Evolutionary conservation across 2,113 vertebrate species (phyloP).

Genomic region (Trachemys scripta): DNA sequence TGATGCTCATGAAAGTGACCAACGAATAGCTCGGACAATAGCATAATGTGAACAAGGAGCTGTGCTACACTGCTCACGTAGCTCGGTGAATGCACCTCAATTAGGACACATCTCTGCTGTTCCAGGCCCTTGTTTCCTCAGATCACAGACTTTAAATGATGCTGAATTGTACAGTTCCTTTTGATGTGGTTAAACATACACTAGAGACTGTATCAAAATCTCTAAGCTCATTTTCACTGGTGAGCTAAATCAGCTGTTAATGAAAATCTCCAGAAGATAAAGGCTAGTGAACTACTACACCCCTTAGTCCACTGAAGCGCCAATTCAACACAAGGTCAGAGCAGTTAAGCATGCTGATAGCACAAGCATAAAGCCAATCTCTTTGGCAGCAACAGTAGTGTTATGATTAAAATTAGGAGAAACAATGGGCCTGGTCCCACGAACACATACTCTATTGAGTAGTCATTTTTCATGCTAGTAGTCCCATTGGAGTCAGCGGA

Average conservation of each 20-base stretch:
- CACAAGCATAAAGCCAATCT: not conserved
- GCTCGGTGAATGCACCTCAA: not conserved
- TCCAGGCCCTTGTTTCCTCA: not conserved
- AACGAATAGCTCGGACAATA: not conserved
- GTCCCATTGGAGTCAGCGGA: not conserved
- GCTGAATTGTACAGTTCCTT: not conserved
- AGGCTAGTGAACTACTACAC: not conserved
- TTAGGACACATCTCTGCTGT: not conserved
- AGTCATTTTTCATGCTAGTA: not conserved
- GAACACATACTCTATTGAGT: not conserved
- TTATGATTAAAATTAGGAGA: not conserved
- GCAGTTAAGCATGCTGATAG: not conserved
- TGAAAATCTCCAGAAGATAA: not conserved
- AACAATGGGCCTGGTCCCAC: not conserved
- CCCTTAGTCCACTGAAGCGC: not conserved
- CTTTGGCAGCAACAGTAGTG: not conserved
- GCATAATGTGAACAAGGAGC: not conserved
- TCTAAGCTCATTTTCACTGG: not conserved
- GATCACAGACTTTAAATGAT: not conserved
- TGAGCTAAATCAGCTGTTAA: not conserved
- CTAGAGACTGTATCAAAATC: not conserved
- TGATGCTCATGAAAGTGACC: not conserved
- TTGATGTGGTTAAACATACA: not conserved
- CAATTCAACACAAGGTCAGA: not conserved
- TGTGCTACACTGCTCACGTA: not conserved